Percentiles rank a stretch among this genome's conserved stretches.
Evolutionary conservation across 2,113 vertebrate species (phyloP).

Genomic region (Proteles cristata): DNA sequence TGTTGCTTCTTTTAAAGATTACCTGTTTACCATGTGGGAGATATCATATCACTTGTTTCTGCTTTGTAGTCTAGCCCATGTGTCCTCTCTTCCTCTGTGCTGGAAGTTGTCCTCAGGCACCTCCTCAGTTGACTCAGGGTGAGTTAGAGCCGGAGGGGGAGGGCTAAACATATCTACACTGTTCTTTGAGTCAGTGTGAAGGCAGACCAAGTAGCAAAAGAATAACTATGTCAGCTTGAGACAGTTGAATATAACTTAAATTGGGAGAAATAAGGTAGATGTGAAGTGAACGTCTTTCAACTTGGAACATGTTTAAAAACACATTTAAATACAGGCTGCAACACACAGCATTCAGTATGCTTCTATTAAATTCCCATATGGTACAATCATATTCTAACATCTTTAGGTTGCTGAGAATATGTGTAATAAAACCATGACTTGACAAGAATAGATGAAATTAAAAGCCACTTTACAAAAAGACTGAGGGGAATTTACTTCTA

Average conservation of each 20-base stretch:
- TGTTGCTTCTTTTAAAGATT: neutral
- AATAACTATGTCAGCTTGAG: neutral
- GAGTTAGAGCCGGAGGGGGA: neutral
- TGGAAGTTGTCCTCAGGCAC: neutral
- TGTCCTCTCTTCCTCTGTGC: neutral
- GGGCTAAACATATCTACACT: neutral
- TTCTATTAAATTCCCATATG: neutral
- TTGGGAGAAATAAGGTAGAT: neutral
- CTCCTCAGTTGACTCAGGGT: neutral
- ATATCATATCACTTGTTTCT: neutral
- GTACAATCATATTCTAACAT: neutral
- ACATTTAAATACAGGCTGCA: too few species aligned
- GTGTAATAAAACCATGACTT: neutral
- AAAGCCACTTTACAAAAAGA: neutral
- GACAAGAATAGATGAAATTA: neutral
- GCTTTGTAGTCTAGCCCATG: neutral
- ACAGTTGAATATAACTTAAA: neutral
- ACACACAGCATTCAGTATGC: neutral
- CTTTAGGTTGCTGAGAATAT: neutral
- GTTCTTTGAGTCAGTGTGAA: neutral
- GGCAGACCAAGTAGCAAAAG: neutral
- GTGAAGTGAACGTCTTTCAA: neutral
- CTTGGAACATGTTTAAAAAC: neutral
- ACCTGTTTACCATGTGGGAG: neutral
- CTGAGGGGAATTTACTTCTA: neutral